phyloP scores from a whole-genome alignment of 1,140 invertebrate species.

The Drepana arcuata region DNA sequence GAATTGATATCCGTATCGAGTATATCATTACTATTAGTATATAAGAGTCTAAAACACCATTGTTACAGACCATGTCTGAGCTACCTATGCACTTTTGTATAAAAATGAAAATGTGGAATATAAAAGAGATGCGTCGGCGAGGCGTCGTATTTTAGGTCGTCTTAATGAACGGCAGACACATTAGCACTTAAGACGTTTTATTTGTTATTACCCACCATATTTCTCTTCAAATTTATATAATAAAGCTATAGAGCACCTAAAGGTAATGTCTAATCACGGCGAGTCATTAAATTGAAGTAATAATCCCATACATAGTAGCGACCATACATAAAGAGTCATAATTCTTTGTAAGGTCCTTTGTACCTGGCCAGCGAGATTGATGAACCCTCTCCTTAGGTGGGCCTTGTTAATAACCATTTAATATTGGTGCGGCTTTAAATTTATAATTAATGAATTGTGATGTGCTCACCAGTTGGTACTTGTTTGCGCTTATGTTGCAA shows the following conservation, averaged over 20 bases:
- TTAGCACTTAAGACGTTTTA: slow-evolving; percentile 28
- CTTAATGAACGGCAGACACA: slow-evolving; percentile 23
- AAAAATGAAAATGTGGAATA: no score
- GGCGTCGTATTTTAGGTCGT: no score
- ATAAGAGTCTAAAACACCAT: no score
- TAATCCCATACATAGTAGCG: slow-evolving; percentile 64
- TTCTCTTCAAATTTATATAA: slow-evolving; percentile 47
- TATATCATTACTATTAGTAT: no score
- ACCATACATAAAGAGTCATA: slow-evolving; percentile 51
- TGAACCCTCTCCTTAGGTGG: slow-evolving; percentile 59
- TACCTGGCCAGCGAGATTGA: slow-evolving; percentile 52
- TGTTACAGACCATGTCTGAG: no score
- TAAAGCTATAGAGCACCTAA: slow-evolving; percentile 42
- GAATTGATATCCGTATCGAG: no score
- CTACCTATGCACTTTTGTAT: no score
- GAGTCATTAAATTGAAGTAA: slow-evolving; percentile 56
- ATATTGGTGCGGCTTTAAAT: slow-evolving; percentile 25
- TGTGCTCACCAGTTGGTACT: no score
- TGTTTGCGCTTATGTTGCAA: no score
- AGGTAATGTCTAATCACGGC: slow-evolving; percentile 58
- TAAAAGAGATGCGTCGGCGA: no score
- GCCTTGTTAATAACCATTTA: slow-evolving; percentile 47
- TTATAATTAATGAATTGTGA: slow-evolving; percentile 20
- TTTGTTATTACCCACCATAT: slow-evolving; percentile 30
- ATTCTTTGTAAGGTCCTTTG: slow-evolving; percentile 57